A percentile compares a stretch with the other conserved stretches of the same genome.
Evolutionary conservation across 1,140 invertebrate species (phyloP).

Genomic region (Drosophila nebulosa): DNA sequence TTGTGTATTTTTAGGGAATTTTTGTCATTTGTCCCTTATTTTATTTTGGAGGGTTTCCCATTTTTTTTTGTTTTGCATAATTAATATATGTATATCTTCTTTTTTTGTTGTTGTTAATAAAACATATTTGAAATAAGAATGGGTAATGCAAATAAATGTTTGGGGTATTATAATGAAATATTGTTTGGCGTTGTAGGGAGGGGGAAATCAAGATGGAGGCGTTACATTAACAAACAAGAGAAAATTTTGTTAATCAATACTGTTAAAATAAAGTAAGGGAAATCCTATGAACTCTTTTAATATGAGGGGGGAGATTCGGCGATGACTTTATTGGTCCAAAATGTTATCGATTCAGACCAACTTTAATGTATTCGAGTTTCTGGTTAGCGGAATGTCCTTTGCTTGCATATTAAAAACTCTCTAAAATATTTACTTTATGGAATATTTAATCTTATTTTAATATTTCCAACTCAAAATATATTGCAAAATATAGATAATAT

Average conservation of each 20-base stretch:
- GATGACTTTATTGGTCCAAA: too few species aligned
- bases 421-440: too few species aligned
- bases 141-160: conserved; percentile 69
- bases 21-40: conserved; percentile 22
- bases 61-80: conserved; percentile 48
- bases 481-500: not conserved
- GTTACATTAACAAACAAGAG: not conserved
- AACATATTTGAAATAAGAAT: conserved; percentile 59
- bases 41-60: conserved; percentile 15
- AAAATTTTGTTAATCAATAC: not conserved
- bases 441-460: too few species aligned
- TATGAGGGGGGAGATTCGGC: too few species aligned
- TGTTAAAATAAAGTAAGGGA: not conserved
- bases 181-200: not conserved
- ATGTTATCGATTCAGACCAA: too few species aligned
- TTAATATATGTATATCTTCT: conserved; percentile 65
- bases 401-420: too few species aligned
- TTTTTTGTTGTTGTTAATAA: conserved; percentile 34
- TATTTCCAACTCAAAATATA: not conserved
- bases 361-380: too few species aligned
- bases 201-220: not conserved
- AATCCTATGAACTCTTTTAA: too few species aligned
- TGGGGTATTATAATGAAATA: conserved; percentile 33
- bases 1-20: conserved; percentile 7
- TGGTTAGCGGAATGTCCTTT: too few species aligned